A percentile compares a stretch with the other conserved stretches of the same genome.
These are phyloP conservation scores for Oryzias sinensis DNA, from an alignment of 2,797 vertebrate species.

Conservation along the genomic window DNA sequence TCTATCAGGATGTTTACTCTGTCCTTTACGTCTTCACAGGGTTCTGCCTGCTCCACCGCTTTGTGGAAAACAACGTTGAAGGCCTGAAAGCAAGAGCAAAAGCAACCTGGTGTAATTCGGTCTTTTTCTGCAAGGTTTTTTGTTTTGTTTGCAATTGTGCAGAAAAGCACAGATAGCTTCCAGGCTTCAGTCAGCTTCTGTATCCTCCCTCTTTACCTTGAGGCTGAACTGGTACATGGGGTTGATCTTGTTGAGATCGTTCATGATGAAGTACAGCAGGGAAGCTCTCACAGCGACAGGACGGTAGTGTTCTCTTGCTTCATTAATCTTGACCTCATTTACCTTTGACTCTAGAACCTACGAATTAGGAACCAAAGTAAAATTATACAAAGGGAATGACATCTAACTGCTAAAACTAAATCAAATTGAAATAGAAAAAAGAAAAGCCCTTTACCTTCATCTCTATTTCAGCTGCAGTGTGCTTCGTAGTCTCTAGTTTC, in stretches of 20 bases:
- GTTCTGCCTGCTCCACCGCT: conserved; percentile 73
- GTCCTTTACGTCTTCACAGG: conserved; percentile 66
- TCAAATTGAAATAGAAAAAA: neutral
- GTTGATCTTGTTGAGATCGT: conserved; percentile 87
- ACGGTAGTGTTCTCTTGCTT: conserved; percentile 81
- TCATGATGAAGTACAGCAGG: conserved; percentile 84
- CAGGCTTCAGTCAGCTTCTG: neutral
- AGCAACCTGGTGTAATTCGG: neutral
- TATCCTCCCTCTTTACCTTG: conserved; percentile 51
- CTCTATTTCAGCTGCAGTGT: conserved; percentile 79
- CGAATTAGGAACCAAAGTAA: neutral
- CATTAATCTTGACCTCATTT: conserved; percentile 84
- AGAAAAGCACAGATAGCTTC: too few species aligned
- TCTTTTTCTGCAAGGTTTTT: neutral
- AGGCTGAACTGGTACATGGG: conserved; percentile 84
- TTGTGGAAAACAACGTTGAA: conserved; percentile 86
- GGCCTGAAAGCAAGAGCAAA: conserved; percentile 57
- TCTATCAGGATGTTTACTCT: conserved; percentile 76
- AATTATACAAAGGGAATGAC: neutral
- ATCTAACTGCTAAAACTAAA: too few species aligned
- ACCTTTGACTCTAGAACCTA: conserved; percentile 85
- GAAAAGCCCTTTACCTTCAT: conserved; percentile 67
- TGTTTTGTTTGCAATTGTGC: neutral
- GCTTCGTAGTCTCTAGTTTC: conserved; percentile 84
- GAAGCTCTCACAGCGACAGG: conserved; percentile 81